Percentiles rank a stretch among this genome's conserved stretches.
phyloP scores from a whole-genome alignment of 1,140 invertebrate genomes.

The Pentalonia nigronervosa region DNA sequence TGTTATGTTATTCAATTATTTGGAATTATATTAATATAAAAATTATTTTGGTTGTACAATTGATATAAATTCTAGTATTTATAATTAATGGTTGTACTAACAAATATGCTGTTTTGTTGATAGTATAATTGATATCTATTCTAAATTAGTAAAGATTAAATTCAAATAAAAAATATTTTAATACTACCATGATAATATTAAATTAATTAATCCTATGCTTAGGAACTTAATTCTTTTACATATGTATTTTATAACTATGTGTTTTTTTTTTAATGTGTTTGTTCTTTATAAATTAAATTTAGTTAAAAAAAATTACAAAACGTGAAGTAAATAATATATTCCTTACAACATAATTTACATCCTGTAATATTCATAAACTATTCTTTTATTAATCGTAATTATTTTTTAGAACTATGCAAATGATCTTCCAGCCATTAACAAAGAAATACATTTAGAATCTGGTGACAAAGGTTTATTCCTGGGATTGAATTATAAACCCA shows the following conservation, averaged over 20 bases:
- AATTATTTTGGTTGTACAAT: too few species aligned
- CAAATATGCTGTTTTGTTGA: too few species aligned
- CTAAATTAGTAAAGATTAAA: too few species aligned
- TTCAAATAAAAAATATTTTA: too few species aligned
- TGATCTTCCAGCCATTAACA: background rate
- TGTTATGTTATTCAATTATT: background rate
- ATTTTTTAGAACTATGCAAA: background rate
- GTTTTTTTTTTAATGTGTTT: background rate
- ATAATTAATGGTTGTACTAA: too few species aligned
- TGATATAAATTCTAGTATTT: too few species aligned
- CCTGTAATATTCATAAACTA: background rate
- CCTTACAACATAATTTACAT: too few species aligned
- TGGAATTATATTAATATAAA: too few species aligned
- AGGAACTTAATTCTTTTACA: background rate
- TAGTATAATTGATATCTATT: too few species aligned
- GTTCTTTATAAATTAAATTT: background rate
- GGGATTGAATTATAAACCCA: background rate
- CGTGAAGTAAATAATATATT: background rate
- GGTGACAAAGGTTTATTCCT: background rate
- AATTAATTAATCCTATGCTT: background rate
- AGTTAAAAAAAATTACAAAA: background rate
- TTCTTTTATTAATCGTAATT: background rate
- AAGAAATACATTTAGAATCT: background rate
- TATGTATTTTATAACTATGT: background rate
- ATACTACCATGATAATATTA: too few species aligned